These are phyloP conservation scores for Panulirus ornatus DNA, from an alignment of 1,140 invertebrate species.

Conservation along the genomic window DNA sequence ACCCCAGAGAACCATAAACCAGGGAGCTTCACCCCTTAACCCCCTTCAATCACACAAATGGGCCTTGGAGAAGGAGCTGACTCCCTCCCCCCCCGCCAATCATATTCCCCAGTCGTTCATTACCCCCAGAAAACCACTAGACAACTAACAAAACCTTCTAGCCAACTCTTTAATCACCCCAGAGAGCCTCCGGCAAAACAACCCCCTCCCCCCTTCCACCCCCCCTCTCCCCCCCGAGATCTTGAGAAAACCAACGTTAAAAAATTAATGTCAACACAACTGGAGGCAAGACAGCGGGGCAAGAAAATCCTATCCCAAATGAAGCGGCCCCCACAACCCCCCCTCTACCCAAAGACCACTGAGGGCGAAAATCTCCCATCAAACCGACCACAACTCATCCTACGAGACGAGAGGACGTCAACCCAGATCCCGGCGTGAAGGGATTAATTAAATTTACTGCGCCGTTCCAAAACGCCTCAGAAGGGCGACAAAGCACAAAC, in stretches of 20 bases:
- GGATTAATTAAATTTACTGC: constrained; percentile 71
- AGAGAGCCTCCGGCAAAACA: not conserved
- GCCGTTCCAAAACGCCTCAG: constrained; percentile 60
- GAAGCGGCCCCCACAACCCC: too few species aligned
- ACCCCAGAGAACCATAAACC: too few species aligned
- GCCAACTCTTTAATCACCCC: not conserved
- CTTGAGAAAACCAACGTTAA: not conserved
- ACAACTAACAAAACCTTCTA: too few species aligned
- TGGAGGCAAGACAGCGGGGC: not conserved
- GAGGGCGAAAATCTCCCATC: constrained; percentile 16
- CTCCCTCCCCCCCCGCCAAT: too few species aligned
- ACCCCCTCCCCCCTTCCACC: not conserved
- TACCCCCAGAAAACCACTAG: too few species aligned
- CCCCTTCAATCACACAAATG: too few species aligned
- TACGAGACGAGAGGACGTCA: not conserved
- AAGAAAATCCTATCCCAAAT: not conserved
- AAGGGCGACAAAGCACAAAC: constrained; percentile 35
- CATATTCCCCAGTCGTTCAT: too few species aligned
- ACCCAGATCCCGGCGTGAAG: constrained; percentile 53
- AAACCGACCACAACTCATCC: constrained; percentile 28
- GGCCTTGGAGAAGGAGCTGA: too few species aligned
- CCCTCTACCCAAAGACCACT: too few species aligned
- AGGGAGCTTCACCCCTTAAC: too few species aligned
- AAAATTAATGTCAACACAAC: constrained; percentile 18
- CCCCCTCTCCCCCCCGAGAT: not conserved